Evolutionary conservation across 2,888 invertebrate species (phyloP), one percentile per base, ranked within the genome.

Genomic region (Cephalotes varians): DNA sequence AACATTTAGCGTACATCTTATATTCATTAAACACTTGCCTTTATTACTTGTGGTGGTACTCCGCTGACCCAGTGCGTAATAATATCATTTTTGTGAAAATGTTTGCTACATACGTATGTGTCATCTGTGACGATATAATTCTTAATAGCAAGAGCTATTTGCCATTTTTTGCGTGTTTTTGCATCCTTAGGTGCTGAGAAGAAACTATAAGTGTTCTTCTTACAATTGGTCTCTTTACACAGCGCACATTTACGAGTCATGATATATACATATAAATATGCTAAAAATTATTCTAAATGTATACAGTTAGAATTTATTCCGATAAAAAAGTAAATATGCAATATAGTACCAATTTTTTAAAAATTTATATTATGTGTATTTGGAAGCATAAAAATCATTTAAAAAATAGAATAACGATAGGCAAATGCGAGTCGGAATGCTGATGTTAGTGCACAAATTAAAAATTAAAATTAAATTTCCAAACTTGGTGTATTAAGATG

Each of bases 21-120:
- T 34, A 31, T 40, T n/a, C 28, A 67, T 67, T 49, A 49, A 67
- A 28, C n/a, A 67, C 92, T 90, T 89, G 93, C 94, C 18, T 92
- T 92, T 65, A 94, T 91, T 60, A 94, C 93, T 82, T 93, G 92
- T 1, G 94, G 94, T 28, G 94, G 94, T 18, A 93, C 91, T 21
- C 94, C 94, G 77, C 94, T 94, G 49, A 93, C 91, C 94, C 94
- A 94, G 64, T 94, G 94, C 1, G 94, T 94, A 62, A 94, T 93
- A 47, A 94, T 93, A 86, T 94, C 94, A 40, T 91, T 86, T 47
- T 91, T 91, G 40, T 90, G 86, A 86, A 94, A 94, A 83, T 94
- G 93, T 87, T 92, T 93, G 80, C 94, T 94, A 49, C 94, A 94
- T 34, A 94, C 92, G 67, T 92, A 94, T 2, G 93, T 94, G 51